A percentile compares a stretch with the other conserved stretches of the same genome.
phyloP scores from a whole-genome alignment of 2,113 vertebrate genomes.

The Platysternon megacephalum region DNA sequence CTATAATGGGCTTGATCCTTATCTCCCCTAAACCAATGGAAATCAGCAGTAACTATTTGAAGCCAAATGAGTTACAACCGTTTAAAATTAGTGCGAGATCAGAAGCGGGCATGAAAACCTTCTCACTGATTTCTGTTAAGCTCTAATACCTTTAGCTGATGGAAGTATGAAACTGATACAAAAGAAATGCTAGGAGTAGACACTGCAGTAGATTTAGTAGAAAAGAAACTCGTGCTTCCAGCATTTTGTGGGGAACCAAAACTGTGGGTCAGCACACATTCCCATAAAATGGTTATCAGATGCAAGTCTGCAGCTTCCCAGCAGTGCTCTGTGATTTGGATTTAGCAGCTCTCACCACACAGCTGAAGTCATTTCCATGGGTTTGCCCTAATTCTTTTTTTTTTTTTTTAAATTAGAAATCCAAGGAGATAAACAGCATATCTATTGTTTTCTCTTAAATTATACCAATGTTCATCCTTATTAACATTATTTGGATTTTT shows the following conservation, averaged over 20 bases:
- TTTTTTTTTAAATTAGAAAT: too few species aligned
- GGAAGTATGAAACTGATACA: neutral
- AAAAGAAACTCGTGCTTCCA: slow-evolving; percentile 53
- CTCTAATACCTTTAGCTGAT: neutral
- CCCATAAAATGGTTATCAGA: slow-evolving; percentile 75
- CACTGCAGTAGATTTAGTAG: slow-evolving; percentile 23
- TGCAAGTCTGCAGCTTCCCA: slow-evolving; percentile 64
- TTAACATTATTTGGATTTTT: neutral
- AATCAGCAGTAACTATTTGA: neutral
- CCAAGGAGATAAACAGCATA: neutral
- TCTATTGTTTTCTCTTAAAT: rapidly evolving
- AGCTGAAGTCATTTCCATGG: slow-evolving; percentile 67
- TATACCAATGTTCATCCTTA: neutral
- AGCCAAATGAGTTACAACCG: neutral
- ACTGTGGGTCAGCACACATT: slow-evolving; percentile 69
- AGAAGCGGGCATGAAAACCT: neutral
- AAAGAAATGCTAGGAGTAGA: slow-evolving; percentile 42
- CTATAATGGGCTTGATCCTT: neutral
- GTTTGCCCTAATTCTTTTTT: slow-evolving; percentile 28
- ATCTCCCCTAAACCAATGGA: neutral
- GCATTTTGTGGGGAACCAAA: slow-evolving; percentile 63
- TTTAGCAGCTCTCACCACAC: slow-evolving; percentile 55
- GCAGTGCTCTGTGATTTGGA: slow-evolving; percentile 53
- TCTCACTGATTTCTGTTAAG: neutral
- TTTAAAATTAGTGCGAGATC: neutral